Base-by-base conservation (phyloP, 2,113 vertebrate species). In the Sapayoa aenigma region DNA sequence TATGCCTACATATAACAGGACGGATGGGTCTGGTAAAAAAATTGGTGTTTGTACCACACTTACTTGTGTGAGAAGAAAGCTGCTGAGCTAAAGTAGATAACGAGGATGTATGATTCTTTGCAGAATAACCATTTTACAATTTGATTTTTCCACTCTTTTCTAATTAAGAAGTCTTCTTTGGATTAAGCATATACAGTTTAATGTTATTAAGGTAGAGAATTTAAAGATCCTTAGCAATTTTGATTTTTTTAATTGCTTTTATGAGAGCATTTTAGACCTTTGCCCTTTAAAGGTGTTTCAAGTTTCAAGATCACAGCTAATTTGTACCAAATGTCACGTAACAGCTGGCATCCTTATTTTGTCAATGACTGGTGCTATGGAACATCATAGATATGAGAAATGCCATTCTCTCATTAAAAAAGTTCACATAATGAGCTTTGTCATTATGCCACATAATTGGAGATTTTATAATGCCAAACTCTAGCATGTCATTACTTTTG, bases 281-380 rank as follows among this genome's bases (percentile, higher is more conserved):
- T 84, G 33, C 23, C 37, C 67, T 89, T 89, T 84, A 65, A 52
- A 82, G 4, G 4, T 72, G 44, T 69, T 86, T 88, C 5, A 14
- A 72, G 27, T 42, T n/a, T n/a, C n/a, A 59, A 76, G 17, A 71
- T n/a, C 30, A 30, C 21, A 78, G 17, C 19, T 62, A 94, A 81
- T 42, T 95, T 90, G 67, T 75, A 84, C 44, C 84, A 93, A 96
- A 97, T 95, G 81, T 94, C 96, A 93, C 53, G 62, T 41, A 97
- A 94, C 88, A 97, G 80, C 72, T 97, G 92, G 89, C 79, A 95
- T 87, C 55, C 90, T 96, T 83, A 66, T 37, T 83, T 86, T 15
- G 11, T 65, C 94, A 60, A 90, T 53, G 71, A 95, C 76, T 91
- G 83, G 73, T 44, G 80, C 49, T 87, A 65, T 52, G 53, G 52